These are phyloP conservation scores for Melanostoma scalare DNA, from an alignment of 2,888 invertebrate genomes.

Conservation along the genomic window DNA sequence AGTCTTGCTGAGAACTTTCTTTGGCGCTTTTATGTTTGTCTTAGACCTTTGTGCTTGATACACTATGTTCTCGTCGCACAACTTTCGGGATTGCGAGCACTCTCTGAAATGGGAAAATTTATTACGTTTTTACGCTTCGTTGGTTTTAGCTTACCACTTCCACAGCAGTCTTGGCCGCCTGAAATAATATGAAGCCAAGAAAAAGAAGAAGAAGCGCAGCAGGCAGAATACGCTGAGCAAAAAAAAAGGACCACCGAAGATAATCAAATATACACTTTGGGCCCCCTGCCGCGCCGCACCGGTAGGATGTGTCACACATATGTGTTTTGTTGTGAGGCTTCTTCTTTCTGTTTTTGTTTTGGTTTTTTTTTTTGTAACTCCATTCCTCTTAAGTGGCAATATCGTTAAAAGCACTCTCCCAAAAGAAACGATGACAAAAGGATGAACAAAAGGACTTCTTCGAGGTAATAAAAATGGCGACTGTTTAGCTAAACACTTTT, in stretches of 20 bases:
- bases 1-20: conserved; percentile 33
- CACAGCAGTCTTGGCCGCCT: conserved; percentile 17
- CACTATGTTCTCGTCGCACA: conserved; percentile 20
- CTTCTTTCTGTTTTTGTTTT: conserved; percentile 36
- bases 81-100: conserved; percentile 54
- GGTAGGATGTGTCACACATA: conserved; percentile 66
- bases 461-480: conserved; percentile 72
- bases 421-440: conserved; percentile 53
- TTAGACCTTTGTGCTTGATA: conserved; percentile 28
- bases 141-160: conserved; percentile 62
- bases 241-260: conserved; percentile 44
- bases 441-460: conserved; percentile 66
- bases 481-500: conserved; percentile 73
- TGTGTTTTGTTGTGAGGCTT: conserved; percentile 62
- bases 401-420: conserved; percentile 72
- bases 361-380: conserved; percentile 34
- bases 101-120: conserved; percentile 69
- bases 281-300: conserved; percentile 66
- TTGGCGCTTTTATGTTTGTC: conserved; percentile 37
- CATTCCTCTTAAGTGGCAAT: conserved; percentile 70
- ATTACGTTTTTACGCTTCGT: conserved; percentile 70
- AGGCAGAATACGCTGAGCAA: background rate
- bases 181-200: conserved; percentile 32
- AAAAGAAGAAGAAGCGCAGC: conserved; percentile 20
- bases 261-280: conserved; percentile 72